These are phyloP conservation scores for Zoanthus sociatus DNA, from an alignment of 92 coral and sea anemone species.

Conservation along the genomic window DNA sequence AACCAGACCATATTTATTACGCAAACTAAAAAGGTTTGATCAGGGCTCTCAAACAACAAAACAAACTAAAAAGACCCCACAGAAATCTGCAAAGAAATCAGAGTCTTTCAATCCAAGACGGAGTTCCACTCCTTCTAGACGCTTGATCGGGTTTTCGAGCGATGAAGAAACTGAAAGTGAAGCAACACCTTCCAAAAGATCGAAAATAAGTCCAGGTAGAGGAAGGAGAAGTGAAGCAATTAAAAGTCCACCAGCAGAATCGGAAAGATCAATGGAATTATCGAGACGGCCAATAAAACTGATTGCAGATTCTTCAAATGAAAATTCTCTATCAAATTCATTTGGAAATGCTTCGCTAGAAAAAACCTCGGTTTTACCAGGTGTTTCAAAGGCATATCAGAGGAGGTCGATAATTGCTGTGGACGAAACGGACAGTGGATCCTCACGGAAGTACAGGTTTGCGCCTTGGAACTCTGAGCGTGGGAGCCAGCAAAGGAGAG, in stretches of 20 bases:
- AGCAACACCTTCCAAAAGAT: constrained; percentile 38
- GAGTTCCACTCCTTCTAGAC: constrained; percentile 79
- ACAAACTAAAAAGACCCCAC: constrained; percentile 62
- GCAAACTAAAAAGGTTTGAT: constrained; percentile 78
- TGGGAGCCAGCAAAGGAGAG: background rate
- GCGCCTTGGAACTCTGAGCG: constrained; percentile 5
- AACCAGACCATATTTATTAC: constrained; percentile 77
- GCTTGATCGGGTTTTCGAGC: constrained; percentile 95
- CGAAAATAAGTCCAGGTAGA: constrained; percentile 57
- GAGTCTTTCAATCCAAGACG: constrained; percentile 52
- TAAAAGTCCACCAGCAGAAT: background rate
- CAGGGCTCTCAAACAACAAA: constrained; percentile 57
- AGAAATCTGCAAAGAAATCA: constrained; percentile 64
- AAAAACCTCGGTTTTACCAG: background rate
- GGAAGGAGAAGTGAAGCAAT: constrained; percentile 42
- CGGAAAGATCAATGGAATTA: background rate
- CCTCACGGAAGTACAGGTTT: background rate
- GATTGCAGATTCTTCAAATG: constrained; percentile 29
- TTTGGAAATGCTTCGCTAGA: constrained; percentile 21
- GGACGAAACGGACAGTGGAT: constrained; percentile 43
- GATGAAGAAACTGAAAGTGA: constrained; percentile 80
- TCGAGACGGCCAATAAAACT: constrained; percentile 21
- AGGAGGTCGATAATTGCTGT: constrained; percentile 7
- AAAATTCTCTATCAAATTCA: constrained; percentile 24
- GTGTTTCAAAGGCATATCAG: background rate